These are phyloP conservation scores for Eupleurogrammus muticus DNA, from an alignment of 2,797 vertebrate species.

Conservation along the genomic window DNA sequence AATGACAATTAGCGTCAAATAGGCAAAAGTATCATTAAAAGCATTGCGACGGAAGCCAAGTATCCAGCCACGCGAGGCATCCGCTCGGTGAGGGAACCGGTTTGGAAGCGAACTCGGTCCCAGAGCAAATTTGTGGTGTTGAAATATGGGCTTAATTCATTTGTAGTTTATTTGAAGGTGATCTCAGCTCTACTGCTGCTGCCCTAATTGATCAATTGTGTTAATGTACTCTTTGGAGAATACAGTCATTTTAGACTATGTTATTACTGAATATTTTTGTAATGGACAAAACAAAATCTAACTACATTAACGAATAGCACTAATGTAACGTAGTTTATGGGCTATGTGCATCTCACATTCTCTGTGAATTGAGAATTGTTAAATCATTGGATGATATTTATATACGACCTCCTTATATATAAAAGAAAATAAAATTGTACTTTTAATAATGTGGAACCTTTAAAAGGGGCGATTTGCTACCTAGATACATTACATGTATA, in stretches of 20 bases:
- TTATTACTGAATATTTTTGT: neutral
- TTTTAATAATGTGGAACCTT: neutral
- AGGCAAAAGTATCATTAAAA: constrained; percentile 15
- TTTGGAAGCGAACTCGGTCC: constrained; percentile 14
- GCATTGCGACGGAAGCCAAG: constrained; percentile 12
- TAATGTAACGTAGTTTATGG: no score
- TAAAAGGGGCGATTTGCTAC: constrained; percentile 25
- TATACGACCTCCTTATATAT: no score
- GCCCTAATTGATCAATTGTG: constrained; percentile 32
- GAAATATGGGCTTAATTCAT: constrained; percentile 52
- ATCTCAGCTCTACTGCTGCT: constrained; percentile 33
- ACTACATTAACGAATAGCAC: neutral
- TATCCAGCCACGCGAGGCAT: constrained; percentile 11
- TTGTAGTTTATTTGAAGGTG: constrained; percentile 36
- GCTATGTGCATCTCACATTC: no score
- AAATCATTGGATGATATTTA: no score
- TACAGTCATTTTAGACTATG: neutral
- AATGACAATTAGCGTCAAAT: constrained; percentile 1
- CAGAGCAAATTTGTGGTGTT: constrained; percentile 29
- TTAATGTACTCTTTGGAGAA: constrained; percentile 39
- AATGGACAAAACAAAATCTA: neutral
- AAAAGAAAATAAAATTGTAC: no score
- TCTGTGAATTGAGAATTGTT: no score
- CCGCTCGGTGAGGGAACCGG: neutral
- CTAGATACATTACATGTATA: constrained; percentile 26